Evolutionary conservation across 2,797 vertebrate genomes (phyloP).

Genomic region (Characodon lateralis): DNA sequence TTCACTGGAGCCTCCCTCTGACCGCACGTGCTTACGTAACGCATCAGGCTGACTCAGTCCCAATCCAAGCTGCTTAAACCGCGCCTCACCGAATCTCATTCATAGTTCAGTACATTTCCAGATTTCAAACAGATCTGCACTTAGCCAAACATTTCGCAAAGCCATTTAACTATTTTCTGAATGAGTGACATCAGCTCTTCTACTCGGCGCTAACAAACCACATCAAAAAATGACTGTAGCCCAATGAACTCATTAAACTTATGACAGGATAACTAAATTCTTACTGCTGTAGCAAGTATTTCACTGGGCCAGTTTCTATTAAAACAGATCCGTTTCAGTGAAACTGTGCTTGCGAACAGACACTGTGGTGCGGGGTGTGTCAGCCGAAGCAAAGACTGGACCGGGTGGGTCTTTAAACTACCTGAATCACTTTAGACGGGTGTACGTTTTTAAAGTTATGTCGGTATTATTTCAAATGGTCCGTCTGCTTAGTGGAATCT

Average conservation of each 20-base stretch:
- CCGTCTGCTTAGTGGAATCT: background rate
- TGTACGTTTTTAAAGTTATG: background rate
- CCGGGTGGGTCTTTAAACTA: background rate
- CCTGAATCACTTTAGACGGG: background rate
- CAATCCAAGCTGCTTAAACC: background rate
- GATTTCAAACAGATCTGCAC: background rate
- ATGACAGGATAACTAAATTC: too few species aligned
- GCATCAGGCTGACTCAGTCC: background rate
- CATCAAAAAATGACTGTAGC: fast-evolving
- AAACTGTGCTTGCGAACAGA: background rate
- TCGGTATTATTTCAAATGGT: background rate
- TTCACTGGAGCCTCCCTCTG: background rate
- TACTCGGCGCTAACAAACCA: background rate
- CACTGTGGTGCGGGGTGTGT: background rate
- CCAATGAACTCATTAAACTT: background rate
- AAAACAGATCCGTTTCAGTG: background rate
- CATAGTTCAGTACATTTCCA: background rate
- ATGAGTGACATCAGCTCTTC: fast-evolving
- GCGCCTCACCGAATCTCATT: background rate
- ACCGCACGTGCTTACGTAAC: background rate
- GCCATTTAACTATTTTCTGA: fast-evolving
- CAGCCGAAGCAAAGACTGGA: background rate
- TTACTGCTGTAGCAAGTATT: background rate
- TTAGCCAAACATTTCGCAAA: background rate
- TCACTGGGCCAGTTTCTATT: background rate